Base-by-base conservation (phyloP, 2,797 vertebrate species). In the Pteropus rufus region DNA sequence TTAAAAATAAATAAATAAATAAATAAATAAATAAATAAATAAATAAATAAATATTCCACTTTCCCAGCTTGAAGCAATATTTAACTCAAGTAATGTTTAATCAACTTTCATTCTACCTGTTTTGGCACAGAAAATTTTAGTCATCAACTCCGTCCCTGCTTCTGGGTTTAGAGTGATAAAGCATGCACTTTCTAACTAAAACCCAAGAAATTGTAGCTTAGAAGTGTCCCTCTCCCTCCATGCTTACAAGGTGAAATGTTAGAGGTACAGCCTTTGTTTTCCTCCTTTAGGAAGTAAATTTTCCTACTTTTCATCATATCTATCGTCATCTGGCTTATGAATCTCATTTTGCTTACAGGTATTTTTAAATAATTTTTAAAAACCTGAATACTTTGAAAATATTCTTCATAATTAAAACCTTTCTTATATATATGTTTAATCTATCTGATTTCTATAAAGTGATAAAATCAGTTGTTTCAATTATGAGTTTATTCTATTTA, bases 101-200 rank as follows among this genome's bases (percentile, higher is more conserved):
- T 58, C 24, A 87, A n/a, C 39, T 62, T 62, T 86, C 34, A 73
- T 24, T 15, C 39, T 86, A 31, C 16, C 26, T 80, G 46, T 26
- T 64, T 77, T 77, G 44, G 12, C 70, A 90, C 56, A 91, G 52
- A 77, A 85, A 93, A 94, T 94, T 77, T 72, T 29, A 58, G 34
- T 67, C 39, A 84, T 93, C 36, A 39, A 24, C 62, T 72, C 31
- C 6, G 7, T 65, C 10, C 65, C 36, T 62, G 65, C 58, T 60
- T 81, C 82, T 80, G 91, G 36, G 31, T 23, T 70, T 72, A 41
- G 8, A 62, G 18, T 58, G 52, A 49, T 91, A 95, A 83, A 34
- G 14, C 11, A 31, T 2, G 24, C 24, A 56, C 36, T 92, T 23
- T 6, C 26, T 91, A 85, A 62, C 7, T 80, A 49, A 93, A 89